Evolutionary conservation across 2,113 vertebrate genomes (phyloP).

Genomic region (Noturus placidus): DNA sequence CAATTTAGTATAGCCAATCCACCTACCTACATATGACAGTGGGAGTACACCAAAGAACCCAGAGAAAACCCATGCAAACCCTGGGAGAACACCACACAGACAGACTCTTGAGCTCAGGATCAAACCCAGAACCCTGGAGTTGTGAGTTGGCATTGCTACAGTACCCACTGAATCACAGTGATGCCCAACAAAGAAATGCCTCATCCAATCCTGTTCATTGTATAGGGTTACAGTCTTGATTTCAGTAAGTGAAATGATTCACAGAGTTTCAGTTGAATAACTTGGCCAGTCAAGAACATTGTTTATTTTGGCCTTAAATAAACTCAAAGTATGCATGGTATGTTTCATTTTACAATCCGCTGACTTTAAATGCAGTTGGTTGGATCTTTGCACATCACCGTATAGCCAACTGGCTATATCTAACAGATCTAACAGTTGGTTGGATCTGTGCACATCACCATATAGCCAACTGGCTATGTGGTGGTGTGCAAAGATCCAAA

Average conservation of each 20-base stretch:
- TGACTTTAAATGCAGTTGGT: not conserved
- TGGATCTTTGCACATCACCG: not conserved
- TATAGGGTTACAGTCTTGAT: not conserved
- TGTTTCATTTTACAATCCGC: not conserved
- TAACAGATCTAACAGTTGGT: too few relatives aligned
- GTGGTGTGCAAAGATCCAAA: too few relatives aligned
- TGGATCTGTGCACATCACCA: too few relatives aligned
- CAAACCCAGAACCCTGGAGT: not conserved
- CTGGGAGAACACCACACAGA: not conserved
- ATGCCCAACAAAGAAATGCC: not conserved
- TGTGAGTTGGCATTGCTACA: not conserved
- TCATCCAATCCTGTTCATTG: not conserved
- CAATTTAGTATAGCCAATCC: not conserved
- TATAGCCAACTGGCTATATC: not conserved
- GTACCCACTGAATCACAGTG: not conserved
- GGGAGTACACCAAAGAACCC: not conserved
- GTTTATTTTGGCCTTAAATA: not conserved
- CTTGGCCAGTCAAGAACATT: not conserved
- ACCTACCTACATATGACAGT: not conserved
- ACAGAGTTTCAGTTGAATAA: not conserved
- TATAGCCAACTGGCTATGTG: too few relatives aligned
- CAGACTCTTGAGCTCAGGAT: not conserved
- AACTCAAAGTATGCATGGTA: not conserved
- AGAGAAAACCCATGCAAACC: not conserved
- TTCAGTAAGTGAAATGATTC: not conserved